A percentile compares a stretch with the other conserved stretches of the same genome.
phyloP scores from a whole-genome alignment of 2,797 vertebrate genomes.

The Pogoniulus pusillus region DNA sequence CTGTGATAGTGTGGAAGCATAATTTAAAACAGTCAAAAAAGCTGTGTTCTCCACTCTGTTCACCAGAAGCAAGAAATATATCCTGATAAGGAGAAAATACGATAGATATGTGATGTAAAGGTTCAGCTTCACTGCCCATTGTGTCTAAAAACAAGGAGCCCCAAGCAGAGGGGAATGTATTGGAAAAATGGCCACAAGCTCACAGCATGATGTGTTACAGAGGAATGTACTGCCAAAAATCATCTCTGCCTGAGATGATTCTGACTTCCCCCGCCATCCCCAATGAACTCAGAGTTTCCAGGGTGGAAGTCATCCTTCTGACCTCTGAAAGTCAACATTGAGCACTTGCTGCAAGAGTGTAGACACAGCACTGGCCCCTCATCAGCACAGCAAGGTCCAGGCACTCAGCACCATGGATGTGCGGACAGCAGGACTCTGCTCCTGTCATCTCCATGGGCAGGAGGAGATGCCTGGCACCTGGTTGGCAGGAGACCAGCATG shows the following conservation, averaged over 20 bases:
- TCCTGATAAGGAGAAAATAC: background rate
- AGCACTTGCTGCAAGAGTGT: background rate
- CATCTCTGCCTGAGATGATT: background rate
- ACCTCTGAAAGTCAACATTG: background rate
- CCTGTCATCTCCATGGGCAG: rapidly evolving
- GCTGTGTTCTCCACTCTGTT: background rate
- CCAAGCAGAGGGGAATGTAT: background rate
- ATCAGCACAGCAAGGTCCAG: background rate
- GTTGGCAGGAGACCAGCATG: background rate
- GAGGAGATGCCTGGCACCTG: background rate
- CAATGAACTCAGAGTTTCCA: constrained; percentile 47
- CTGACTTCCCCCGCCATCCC: background rate
- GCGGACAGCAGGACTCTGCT: background rate
- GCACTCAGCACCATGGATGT: background rate
- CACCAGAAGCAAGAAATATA: background rate
- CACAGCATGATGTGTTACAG: background rate
- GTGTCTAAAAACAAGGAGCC: background rate
- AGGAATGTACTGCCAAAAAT: background rate
- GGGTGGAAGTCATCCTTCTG: background rate
- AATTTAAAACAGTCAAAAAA: background rate
- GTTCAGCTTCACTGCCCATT: background rate
- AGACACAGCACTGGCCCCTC: background rate
- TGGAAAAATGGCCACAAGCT: background rate
- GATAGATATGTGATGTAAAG: background rate
- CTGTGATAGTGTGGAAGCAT: background rate